Evolutionary conservation across 2,113 vertebrate species (phyloP), one percentile per base, ranked within the genome.

Genomic region (Gopherus evgoodei): DNA sequence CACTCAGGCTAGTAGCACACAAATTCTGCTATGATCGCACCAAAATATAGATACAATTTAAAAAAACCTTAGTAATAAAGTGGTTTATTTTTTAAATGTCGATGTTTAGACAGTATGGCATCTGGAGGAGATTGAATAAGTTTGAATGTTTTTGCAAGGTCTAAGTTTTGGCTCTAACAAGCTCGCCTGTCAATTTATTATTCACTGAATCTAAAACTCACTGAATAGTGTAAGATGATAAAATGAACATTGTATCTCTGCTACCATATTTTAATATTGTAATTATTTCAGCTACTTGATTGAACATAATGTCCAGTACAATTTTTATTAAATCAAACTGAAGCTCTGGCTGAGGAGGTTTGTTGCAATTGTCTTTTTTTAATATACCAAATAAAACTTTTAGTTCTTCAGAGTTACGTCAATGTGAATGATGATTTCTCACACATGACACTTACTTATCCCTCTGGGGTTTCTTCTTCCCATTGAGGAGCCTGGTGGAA

Each of bases 1-100:
- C 96, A 79, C 96, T 97, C 95, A 50, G 84, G 94, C 92, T 86
- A 85, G 91, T 84, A 93, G 84, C 93, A 96, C 53, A 52, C 54
- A 93, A 84, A 87, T 78, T 49, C 78, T 81, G 17, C 86, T 4
- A 12, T 88, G 35, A 42, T 47, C 22, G 16, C 72, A 87, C 76
- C 84, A 96, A 88, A 96, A 96, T 47, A 88, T 44, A 35, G 93
- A 59, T 49, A 91, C 22, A 90, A 76, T 1, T 76, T 54, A 76
- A 94, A 95, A 96, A 94, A 65, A 76, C 86, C 91, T 96, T 92
- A 95, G 87, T 97, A 97, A 96, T 88, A 96, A 92, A 91, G 94
- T 96, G 95, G 96, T 90, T 95, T 44, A 96, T 94, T 93, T 96
- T 21, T 54, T 94, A 96, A 91, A 90, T 69, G 94, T 13, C 94